phyloP scores from a whole-genome alignment of 1,140 invertebrate species.

The Caenorhabditis tropicalis region DNA sequence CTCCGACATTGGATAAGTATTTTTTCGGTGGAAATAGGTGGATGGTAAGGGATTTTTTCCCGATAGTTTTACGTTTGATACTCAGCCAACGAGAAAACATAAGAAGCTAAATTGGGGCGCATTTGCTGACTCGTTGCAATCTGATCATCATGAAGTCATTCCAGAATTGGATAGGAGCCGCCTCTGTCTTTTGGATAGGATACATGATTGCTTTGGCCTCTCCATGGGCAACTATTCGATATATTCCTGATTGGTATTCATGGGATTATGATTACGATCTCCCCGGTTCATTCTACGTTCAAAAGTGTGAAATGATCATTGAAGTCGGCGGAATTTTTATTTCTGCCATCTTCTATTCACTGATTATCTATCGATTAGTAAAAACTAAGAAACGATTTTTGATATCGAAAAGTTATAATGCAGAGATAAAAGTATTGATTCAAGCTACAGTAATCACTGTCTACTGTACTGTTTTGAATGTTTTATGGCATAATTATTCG shows the following conservation, averaged over 20 bases:
- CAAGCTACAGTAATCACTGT: constrained; percentile 61
- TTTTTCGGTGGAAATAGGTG: constrained; percentile 53
- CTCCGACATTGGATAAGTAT: constrained; percentile 47
- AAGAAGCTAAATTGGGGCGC: too few species aligned
- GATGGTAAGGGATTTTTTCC: constrained; percentile 31
- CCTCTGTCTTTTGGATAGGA: constrained; percentile 30
- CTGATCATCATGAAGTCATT: too few species aligned
- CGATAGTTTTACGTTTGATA: too few species aligned
- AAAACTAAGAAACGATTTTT: constrained; percentile 56
- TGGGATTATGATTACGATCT: constrained; percentile 61
- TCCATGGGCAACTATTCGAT: constrained; percentile 55
- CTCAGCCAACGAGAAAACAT: too few species aligned
- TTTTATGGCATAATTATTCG: constrained; percentile 64
- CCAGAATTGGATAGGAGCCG: constrained; percentile 55
- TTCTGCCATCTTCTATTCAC: constrained; percentile 60
- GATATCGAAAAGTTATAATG: constrained; percentile 49
- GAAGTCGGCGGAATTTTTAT: constrained; percentile 61
- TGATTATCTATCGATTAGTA: constrained; percentile 55
- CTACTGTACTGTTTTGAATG: constrained; percentile 63
- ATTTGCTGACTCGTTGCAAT: background rate
- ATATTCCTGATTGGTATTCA: constrained; percentile 51
- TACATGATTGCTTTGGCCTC: constrained; percentile 57
- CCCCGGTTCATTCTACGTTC: constrained; percentile 52
- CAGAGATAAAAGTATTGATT: constrained; percentile 61
- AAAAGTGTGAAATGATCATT: constrained; percentile 60